Evolutionary conservation across 2,888 invertebrate genomes (phyloP).

Genomic region (Hirtodrosophila duncani): DNA sequence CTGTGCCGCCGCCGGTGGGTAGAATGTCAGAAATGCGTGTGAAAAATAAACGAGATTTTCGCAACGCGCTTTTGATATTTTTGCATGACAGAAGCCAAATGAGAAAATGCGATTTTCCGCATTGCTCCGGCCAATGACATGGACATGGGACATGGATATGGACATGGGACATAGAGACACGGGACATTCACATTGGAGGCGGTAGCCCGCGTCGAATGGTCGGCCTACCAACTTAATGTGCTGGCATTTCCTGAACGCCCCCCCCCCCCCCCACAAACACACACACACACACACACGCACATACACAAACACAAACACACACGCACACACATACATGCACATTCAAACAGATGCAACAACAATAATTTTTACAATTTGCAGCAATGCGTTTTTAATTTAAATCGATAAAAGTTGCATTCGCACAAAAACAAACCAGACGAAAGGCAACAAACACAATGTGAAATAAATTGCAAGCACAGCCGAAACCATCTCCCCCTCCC

Average conservation of each 20-base stretch:
- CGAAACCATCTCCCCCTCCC: conserved; percentile 16
- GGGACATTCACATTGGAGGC: not conserved
- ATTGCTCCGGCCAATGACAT: conserved; percentile 71
- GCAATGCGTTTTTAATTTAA: conserved; percentile 71
- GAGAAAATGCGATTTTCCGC: conserved; percentile 71
- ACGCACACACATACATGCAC: conserved; percentile 15
- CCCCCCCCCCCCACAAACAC: conserved; percentile 9
- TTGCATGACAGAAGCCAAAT: conserved; percentile 71
- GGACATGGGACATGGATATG: conserved; percentile 59
- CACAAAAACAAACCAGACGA: conserved; percentile 66
- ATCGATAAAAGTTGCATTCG: conserved; percentile 69
- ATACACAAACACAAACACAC: conserved; percentile 23
- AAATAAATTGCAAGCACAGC: conserved; percentile 58
- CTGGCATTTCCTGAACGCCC: conserved; percentile 59
- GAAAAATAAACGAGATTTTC: conserved; percentile 72
- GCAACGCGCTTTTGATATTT: conserved; percentile 67
- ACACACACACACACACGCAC: conserved; percentile 28
- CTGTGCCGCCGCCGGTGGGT: conserved; percentile 25
- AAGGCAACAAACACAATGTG: conserved; percentile 46
- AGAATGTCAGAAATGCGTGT: conserved; percentile 67
- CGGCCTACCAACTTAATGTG: conserved; percentile 66
- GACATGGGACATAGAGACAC: conserved; percentile 1
- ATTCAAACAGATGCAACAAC: conserved; percentile 23
- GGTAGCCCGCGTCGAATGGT: conserved; percentile 40
- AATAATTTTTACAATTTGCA: conserved; percentile 72